A percentile compares a stretch with the other conserved stretches of the same genome.
Conservation (phyloP, 30 jellyfish, hydroid and myxozoan genomes). For the Aurelia coerulea region DNA sequence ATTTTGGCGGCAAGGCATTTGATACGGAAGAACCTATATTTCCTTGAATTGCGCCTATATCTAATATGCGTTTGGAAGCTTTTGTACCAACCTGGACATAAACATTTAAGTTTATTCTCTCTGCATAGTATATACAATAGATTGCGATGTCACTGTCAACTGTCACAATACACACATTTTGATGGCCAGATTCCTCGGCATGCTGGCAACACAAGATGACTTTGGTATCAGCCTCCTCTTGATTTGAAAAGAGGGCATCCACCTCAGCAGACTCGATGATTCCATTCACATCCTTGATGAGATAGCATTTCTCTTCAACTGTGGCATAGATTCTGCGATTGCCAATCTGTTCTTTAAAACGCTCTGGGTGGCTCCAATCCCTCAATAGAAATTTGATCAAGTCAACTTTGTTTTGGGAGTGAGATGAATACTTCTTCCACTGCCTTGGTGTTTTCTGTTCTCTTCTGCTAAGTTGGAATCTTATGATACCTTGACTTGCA, state of each 20-base stretch:
- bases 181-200: constrained; percentile 36
- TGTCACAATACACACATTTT: constrained; percentile 54
- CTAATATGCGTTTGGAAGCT: constrained; percentile 18
- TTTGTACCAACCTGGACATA: constrained; percentile 31
- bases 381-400: not conserved
- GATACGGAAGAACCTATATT: constrained; percentile 38
- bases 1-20: constrained; percentile 49
- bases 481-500: not conserved
- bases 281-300: not conserved
- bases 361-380: constrained; percentile 23
- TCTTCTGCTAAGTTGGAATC: not conserved
- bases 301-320: constrained; percentile 19
- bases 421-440: not conserved
- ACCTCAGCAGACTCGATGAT: not conserved
- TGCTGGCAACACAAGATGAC: constrained; percentile 54
- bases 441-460: constrained; percentile 9
- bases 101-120: constrained; percentile 2
- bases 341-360: constrained; percentile 1
- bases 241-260: constrained; percentile 11
- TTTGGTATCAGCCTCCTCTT: constrained; percentile 65
- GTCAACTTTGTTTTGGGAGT: not conserved
- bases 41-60: constrained; percentile 10
- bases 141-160: constrained; percentile 69
- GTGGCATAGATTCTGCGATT: constrained; percentile 34
- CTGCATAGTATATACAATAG: constrained; percentile 34